These are phyloP conservation scores for Poecilus cupreus DNA, from an alignment of 2,888 invertebrate genomes.

Conservation along the genomic window DNA sequence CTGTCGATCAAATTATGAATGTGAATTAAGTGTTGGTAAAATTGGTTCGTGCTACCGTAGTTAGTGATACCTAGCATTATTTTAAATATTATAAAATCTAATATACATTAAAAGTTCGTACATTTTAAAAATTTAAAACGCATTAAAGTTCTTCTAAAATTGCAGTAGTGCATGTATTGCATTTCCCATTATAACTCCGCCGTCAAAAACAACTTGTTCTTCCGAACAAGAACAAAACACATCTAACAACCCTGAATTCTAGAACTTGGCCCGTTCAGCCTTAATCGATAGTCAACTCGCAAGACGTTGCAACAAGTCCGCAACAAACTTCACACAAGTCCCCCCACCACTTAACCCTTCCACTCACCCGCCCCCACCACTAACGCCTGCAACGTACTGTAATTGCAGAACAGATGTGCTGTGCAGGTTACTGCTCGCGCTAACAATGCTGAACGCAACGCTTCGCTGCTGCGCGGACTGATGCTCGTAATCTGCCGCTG, in stretches of 20 bases:
- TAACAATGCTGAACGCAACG: no score
- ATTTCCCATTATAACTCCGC: neutral
- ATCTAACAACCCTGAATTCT: neutral
- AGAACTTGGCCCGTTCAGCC: neutral
- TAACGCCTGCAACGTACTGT: no score
- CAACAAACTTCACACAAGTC: neutral
- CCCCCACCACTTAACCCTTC: neutral
- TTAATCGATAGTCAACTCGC: constrained; percentile 3
- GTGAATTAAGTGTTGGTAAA: no score
- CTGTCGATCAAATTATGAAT: no score
- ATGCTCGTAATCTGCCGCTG: neutral
- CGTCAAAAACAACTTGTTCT: neutral
- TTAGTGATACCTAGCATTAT: no score
- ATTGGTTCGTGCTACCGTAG: no score
- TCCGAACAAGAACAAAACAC: neutral
- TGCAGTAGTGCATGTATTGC: neutral
- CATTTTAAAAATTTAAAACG: no score
- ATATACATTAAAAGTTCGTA: no score
- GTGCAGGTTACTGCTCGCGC: no score
- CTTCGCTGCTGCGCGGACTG: neutral
- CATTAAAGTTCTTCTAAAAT: no score
- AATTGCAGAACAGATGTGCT: no score
- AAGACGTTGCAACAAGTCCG: constrained; percentile 21
- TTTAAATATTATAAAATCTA: no score
- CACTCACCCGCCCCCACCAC: neutral